phyloP scores from a whole-genome alignment of 2,888 invertebrate genomes.

The Caenorhabditis zanzibari region DNA sequence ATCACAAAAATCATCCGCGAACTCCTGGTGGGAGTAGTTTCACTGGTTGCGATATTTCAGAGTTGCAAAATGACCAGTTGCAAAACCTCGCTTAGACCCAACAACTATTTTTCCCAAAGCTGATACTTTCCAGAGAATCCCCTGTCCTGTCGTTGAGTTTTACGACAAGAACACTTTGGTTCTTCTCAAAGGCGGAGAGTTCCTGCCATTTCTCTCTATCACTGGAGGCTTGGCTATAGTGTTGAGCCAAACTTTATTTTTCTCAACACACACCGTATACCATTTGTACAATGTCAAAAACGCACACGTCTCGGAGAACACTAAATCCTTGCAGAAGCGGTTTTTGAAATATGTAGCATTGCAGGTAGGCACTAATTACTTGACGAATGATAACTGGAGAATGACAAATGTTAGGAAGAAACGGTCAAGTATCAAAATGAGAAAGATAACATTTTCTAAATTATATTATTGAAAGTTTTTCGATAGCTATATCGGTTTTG shows the following conservation, averaged over 20 bases:
- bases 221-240: neutral
- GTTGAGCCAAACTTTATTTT: constrained; percentile 11
- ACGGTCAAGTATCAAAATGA: neutral
- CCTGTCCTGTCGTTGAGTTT: constrained; percentile 48
- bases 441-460: neutral
- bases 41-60: too few species aligned
- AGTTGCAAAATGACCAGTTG: too few species aligned
- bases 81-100: too few species aligned
- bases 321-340: constrained; percentile 24
- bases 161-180: neutral
- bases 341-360: constrained; percentile 24
- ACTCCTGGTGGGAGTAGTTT: too few species aligned
- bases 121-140: constrained; percentile 13
- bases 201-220: constrained; percentile 32
- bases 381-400: too few species aligned
- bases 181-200: constrained; percentile 42
- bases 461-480: neutral
- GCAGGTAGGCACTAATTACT: constrained; percentile 14
- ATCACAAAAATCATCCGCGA: too few species aligned
- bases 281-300: constrained; percentile 4
- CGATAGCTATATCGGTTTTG: neutral
- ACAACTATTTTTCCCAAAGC: too few species aligned
- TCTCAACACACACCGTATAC: constrained; percentile 10
- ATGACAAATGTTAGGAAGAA: neutral
- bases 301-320: constrained; percentile 3